Evolutionary conservation across 2,888 invertebrate species (phyloP).

Genomic region (Drosophila planitibia): DNA sequence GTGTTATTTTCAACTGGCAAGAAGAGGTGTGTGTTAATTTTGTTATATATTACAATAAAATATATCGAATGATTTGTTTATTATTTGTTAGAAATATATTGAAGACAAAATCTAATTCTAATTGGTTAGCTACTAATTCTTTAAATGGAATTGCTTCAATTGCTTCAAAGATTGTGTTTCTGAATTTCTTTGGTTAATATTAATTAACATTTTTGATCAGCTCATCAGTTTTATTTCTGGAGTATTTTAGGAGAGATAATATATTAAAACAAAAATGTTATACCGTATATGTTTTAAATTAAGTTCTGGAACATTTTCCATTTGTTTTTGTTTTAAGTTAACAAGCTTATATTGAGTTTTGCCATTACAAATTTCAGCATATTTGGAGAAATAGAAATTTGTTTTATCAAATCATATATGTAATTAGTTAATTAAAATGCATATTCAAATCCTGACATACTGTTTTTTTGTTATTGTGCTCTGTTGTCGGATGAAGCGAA

Average conservation of each 20-base stretch:
- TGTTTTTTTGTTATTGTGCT: neutral
- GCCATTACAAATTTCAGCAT: neutral
- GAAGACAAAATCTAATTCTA: neutral
- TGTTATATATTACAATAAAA: neutral
- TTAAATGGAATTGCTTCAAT: neutral
- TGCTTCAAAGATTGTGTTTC: neutral
- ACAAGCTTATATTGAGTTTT: neutral
- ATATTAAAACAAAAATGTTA: neutral
- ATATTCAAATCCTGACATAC: neutral
- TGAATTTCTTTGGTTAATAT: neutral
- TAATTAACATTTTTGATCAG: neutral
- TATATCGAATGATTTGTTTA: no score
- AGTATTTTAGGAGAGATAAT: neutral
- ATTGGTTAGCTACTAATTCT: neutral
- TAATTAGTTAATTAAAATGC: slow-evolving; percentile 38
- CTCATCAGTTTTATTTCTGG: neutral
- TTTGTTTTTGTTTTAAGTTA: neutral
- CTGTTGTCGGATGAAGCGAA: slow-evolving; percentile 9
- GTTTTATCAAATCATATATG: neutral
- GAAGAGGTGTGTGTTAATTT: no score
- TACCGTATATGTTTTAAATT: neutral
- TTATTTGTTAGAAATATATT: neutral
- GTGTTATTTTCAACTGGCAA: neutral
- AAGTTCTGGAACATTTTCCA: neutral
- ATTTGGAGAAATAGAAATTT: neutral